Conservation (phyloP, 2,113 vertebrate genomes). For the Diadophis punctatus region DNA sequence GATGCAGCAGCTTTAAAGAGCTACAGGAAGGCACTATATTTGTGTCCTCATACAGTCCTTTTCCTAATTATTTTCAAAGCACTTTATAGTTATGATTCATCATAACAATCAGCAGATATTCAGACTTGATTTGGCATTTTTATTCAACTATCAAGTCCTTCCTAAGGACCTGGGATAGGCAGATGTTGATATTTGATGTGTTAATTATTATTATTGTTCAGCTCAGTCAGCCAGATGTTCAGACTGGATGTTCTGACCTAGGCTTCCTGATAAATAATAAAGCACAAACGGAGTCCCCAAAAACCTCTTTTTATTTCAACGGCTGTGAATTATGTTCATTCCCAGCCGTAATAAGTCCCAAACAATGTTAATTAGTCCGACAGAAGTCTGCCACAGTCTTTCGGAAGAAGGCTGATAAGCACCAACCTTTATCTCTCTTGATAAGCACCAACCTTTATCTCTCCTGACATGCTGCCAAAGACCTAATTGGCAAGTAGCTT, state of each 20-base stretch:
- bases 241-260: background rate
- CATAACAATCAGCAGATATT: background rate
- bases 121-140: background rate
- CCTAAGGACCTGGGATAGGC: background rate
- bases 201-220: background rate
- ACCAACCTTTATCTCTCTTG: no score
- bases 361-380: no score
- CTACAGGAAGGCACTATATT: background rate
- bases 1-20: background rate
- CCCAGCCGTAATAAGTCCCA: no score
- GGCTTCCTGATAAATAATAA: no score
- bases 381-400: no score
- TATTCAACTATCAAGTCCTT: background rate
- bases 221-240: background rate
- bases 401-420: no score
- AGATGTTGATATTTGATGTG: background rate
- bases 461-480: no score
- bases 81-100: background rate
- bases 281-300: no score
- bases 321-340: no score
- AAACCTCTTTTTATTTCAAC: no score
- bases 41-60: background rate
- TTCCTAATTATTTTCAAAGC: background rate
- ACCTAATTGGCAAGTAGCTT: no score
- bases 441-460: no score